Base-by-base conservation (phyloP, 2,113 vertebrate genomes). In the Thamnaconus septentrionalis region DNA sequence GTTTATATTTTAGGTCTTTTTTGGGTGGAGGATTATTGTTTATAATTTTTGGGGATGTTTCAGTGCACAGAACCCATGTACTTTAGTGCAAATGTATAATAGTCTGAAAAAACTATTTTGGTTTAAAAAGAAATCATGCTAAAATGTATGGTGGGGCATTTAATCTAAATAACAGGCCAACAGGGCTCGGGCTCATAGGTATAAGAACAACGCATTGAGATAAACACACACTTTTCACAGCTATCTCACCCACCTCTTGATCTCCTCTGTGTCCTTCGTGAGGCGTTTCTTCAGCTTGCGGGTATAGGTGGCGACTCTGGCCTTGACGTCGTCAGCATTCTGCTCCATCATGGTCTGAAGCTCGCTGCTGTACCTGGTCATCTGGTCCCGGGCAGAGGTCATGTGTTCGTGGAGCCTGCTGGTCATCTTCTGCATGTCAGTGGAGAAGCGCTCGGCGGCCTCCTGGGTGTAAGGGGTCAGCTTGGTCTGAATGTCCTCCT, bases 251-350 rank as follows among this genome's bases (percentile, higher is more conserved):
- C 66, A 93, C 91, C 50, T 86, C 57, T 85, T 88, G 71, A 93
- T 87, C 6, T 92, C 89, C 65, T 89, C 48, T 0, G 79, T 64
- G 76, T 94, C 93, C 73, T 93, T 93, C 76, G 0, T 59, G 53
- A 94, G 72, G 49, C 92, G 89, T 66, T 93, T 94, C 80, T 81
- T 91, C 77, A 94, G 39, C 75, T 94, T 94, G 68, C 86, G 89
- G 61, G 66, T 53, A 73, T 91, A 92, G 64, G 85, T 5, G 59
- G 6, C 49, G 7, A 90, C 8, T 5, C 77, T 74, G 76, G 7
- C 11, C 5, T 61, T 73, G 60, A 92, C 60, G 0, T 88, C 88
- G 0, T 91, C 88, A 0, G 61, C n/a, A 59, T 91, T 92, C 84
- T 92, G 91, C 65, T 90, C 85, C 78, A 92, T 51, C 86, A 93